Evolutionary conservation across 2,888 invertebrate species (phyloP), one percentile per base, ranked within the genome.

Genomic region (Drosophila rubida): DNA sequence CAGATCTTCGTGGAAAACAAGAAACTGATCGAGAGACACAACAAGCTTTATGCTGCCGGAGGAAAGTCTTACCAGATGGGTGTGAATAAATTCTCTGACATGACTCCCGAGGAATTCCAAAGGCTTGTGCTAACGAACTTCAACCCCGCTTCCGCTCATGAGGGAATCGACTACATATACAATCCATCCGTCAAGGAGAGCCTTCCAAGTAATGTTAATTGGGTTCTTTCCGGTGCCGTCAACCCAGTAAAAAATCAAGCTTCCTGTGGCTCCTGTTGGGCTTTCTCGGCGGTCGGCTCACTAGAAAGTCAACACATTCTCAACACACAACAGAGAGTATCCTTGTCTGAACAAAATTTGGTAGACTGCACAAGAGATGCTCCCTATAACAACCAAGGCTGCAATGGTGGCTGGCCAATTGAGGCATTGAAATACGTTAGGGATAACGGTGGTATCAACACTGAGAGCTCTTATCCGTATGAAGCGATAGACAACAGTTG

Each of bases 1-100:
- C 97, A 97, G 92, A 96, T 97, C 79, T 97, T 95, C 91, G 94
- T 96, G 92, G 96, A 97, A 90, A 97, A 97, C 92, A 95, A 95
- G 84, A 94, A 95, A 86, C 95, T 94, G 90, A 95, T 98, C 82
- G 96, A 93, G 49, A 35, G 2, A 0, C 35, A 35, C 35, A 35
- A 35, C 35, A 7, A 7, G 5, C 13, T 13, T 0, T 35, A 35
- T 35, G 35, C 7, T 1, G 35, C 35, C 0, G 35, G 35, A 13
- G 13, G 13, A 5, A 94, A 94, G 37, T 87, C 94, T 0, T 97
- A 93, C 92, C 94, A 94, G 88, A 91, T 97, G 73, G 94, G 93
- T 54, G 91, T 96, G 87, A 97, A 98, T 93, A 95, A 97, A 91
- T 97, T 95, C 91, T 95, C 95, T 14, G 97, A 97, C 92, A 93